phyloP scores from a whole-genome alignment of 2,888 invertebrate genomes.

The Dyspetes luteomarginatus region DNA sequence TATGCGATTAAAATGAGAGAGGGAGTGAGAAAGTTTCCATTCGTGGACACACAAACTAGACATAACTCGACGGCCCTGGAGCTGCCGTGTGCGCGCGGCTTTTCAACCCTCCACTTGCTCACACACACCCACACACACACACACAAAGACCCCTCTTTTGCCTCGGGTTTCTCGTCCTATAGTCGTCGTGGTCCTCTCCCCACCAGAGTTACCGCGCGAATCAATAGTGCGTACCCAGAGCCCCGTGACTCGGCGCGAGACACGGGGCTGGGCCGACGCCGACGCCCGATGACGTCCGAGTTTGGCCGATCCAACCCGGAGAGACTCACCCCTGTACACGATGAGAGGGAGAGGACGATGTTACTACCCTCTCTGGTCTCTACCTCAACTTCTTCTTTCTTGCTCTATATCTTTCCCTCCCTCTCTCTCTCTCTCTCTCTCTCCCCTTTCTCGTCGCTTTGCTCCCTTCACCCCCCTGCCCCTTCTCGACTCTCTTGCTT shows the following conservation, averaged over 20 bases:
- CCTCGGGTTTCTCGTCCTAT: constrained; percentile 28
- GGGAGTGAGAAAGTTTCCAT: constrained; percentile 36
- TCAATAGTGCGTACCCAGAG: constrained; percentile 81
- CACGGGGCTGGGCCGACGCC: constrained; percentile 68
- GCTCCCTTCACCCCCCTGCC: not conserved
- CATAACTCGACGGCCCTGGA: constrained; percentile 60
- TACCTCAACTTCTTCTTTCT: constrained; percentile 38
- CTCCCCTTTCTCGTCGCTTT: constrained; percentile 17
- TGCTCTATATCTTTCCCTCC: constrained; percentile 30
- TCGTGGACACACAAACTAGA: constrained; percentile 50
- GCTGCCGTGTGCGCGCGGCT: constrained; percentile 28
- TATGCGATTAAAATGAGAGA: constrained; percentile 39
- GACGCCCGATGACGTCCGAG: constrained; percentile 77
- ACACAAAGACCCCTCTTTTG: constrained; percentile 66
- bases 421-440: constrained; percentile 37
- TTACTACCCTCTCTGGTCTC: constrained; percentile 31
- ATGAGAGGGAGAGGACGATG: constrained; percentile 2
- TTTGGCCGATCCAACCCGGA: constrained; percentile 67
- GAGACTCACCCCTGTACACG: constrained; percentile 45
- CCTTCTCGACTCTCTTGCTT: too few relatives aligned
- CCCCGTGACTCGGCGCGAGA: constrained; percentile 59
- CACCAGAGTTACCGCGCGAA: constrained; percentile 78
- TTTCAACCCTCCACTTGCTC: constrained; percentile 67
- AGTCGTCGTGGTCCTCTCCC: constrained; percentile 62
- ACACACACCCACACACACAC: constrained; percentile 69